Percentiles rank a stretch among this genome's conserved stretches.
phyloP scores from a whole-genome alignment of 2,113 vertebrate species.

The Bettongia penicillata region DNA sequence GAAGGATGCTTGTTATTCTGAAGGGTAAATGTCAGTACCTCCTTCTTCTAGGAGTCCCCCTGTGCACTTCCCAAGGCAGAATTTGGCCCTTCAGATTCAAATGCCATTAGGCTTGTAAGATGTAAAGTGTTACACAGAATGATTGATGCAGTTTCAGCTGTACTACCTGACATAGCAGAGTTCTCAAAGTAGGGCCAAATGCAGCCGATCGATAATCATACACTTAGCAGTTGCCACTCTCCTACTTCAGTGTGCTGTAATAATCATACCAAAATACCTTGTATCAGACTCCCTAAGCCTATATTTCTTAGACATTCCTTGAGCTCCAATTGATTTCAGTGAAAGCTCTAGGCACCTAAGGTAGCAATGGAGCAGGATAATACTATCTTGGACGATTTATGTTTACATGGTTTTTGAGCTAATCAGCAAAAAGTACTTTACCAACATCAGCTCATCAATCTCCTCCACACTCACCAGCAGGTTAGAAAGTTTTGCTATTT shows the following conservation, averaged over 20 bases:
- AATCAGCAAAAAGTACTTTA: constrained; percentile 47
- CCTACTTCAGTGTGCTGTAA: not conserved
- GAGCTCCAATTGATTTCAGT: not conserved
- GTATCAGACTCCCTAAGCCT: not conserved
- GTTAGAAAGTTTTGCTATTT: not conserved
- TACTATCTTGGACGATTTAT: not conserved
- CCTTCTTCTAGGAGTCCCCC: not conserved
- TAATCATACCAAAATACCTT: constrained; percentile 2
- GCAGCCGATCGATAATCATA: constrained; percentile 63
- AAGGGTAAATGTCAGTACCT: not conserved
- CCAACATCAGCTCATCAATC: not conserved
- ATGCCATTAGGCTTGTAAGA: constrained; percentile 65
- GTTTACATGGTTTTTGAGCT: constrained; percentile 16
- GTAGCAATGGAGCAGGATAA: not conserved
- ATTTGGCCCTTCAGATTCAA: constrained; percentile 50
- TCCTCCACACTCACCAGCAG: constrained; percentile 16
- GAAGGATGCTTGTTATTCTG: not conserved
- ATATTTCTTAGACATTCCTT: constrained; percentile 44
- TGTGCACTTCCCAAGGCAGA: not conserved
- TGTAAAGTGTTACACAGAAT: not conserved
- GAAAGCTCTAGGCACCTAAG: not conserved
- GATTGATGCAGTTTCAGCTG: constrained; percentile 58
- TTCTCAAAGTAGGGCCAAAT: constrained; percentile 55
- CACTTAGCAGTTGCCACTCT: constrained; percentile 57
- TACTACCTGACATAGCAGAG: constrained; percentile 26